Base-by-base conservation (phyloP, 2,797 vertebrate species). In the Manis javanica region DNA sequence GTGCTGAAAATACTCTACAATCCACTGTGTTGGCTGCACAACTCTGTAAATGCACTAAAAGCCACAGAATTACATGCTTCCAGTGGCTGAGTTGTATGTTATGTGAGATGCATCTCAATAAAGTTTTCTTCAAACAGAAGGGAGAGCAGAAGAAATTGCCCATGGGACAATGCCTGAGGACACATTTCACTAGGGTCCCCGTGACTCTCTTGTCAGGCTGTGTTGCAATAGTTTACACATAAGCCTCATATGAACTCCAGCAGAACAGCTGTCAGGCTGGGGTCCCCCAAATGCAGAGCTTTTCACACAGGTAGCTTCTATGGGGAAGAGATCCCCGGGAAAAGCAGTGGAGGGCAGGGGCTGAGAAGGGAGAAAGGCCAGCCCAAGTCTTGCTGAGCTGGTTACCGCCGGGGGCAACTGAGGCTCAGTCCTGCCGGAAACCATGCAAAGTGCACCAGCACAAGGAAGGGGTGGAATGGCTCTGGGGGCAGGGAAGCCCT, bases 381-480 rank as follows among this genome's bases (percentile, higher is more conserved):
- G 1, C 3, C 26, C 68, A 77, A 49, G n/a, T 0, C 37, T 8
- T 87, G 37, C 1, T 74, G 64, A 71, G 55, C 69, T 77, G 26
- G 12, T 57, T n/a, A 12, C 37, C 0, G 5, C 83, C 24, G 9
- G 5, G 42, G 39, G 24, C n/a, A 61, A 21, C 2, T 23, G 39
- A 51, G 24, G 26, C 71, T 59, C 34, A 51, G 12, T 66, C 31
- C 51, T 61, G 24, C 75, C 3, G 0, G 6, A 31, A 59, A 63
- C 13, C 24, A 18, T 12, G 24, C 19, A 34, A 37, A 51, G 31
- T 0, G 4, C n/a, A 64, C 37, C 42, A 13, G 23, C 19, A 29
- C 3, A 4, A 46, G 26, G 13, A 34, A 34, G 49, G 19, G 12
- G 42, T 0, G 1, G 29, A 1, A 19, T 1, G 1, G 31, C 15